Base-by-base conservation (phyloP, 2,113 vertebrate species). In the Neoarius graeffei region DNA sequence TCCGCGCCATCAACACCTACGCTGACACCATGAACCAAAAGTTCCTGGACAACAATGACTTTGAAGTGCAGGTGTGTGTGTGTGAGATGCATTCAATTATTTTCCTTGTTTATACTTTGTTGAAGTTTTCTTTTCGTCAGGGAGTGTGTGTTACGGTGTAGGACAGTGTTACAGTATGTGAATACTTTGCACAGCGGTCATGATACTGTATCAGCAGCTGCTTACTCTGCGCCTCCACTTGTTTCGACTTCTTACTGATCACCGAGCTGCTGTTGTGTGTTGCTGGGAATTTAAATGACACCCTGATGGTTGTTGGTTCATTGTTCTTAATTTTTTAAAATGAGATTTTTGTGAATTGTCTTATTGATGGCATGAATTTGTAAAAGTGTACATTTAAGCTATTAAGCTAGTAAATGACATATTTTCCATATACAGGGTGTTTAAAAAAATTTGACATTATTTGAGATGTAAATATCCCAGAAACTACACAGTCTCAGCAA, bases 1-100 rank as follows among this genome's bases (percentile, higher is more conserved):
- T 99, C 91, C 95, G 96, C 94, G 98, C 98, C 67, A 99, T 99
- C 94, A 98, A 99, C 90, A 99, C 97, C 87, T 99, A 98, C 57
- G 97, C 98, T 9, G 97, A 97, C 93, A 99, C 96, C 27, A 99
- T 99, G 98, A 99, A 99, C 92, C 97, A 96, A 88, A 99, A 97
- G 93, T 99, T 99, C 90, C 95, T 99, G 88, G 97, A 97, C 90
- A 96, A 99, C 77, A 97, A 96, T 23, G 95, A 96, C 94, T 99
- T 99, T 94, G 98, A 99, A 96, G 97, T 98, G 15, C 98, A 99
- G 93, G 98, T 99, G 85, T 93, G 94, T 48, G 35, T 66, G 64
- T 84, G 17, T 64, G 52, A 82, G 50, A 14, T 11, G 17, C 23
- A 27, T 62, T 7, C 15, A 14, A 7, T 54, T n/a, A 54, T 54